phyloP scores from a whole-genome alignment of 2,888 invertebrate genomes.

The Nymphalis polychloros region DNA sequence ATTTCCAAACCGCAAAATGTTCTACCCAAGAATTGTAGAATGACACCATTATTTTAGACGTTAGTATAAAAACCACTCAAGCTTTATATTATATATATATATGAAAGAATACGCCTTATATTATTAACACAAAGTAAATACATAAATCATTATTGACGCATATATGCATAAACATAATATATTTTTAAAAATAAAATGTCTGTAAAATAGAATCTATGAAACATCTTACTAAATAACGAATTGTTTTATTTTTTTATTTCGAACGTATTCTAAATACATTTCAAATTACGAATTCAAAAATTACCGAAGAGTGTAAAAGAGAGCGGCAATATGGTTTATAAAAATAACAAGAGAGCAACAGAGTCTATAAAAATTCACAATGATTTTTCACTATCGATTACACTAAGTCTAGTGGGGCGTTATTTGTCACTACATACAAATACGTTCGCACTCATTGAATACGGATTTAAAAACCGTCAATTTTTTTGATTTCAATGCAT shows the following conservation, averaged over 20 bases:
- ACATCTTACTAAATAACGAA: too few species aligned
- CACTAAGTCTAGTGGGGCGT: constrained; percentile 46
- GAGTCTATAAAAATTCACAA: neutral
- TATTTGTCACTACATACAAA: constrained; percentile 46
- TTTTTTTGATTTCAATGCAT: constrained; percentile 13
- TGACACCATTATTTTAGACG: constrained; percentile 35
- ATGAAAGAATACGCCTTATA: too few species aligned
- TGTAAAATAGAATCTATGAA: too few species aligned
- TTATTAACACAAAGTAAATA: too few species aligned
- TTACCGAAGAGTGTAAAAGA: neutral
- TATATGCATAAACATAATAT: too few species aligned
- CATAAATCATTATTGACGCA: too few species aligned
- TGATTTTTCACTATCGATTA: constrained; percentile 46
- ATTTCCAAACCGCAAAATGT: constrained; percentile 61
- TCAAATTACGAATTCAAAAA: neutral
- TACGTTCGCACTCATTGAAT: constrained; percentile 55
- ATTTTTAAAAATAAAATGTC: too few species aligned
- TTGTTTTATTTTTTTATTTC: too few species aligned
- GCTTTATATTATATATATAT: too few species aligned
- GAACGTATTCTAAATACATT: neutral
- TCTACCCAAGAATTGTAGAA: constrained; percentile 30
- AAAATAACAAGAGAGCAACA: too few species aligned
- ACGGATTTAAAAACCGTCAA: constrained; percentile 40
- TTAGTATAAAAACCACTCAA: constrained; percentile 5
- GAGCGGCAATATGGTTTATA: neutral